Evolutionary conservation across 2,888 invertebrate species (phyloP), one percentile per base, ranked within the genome.

Genomic region (Cantharis nigra): DNA sequence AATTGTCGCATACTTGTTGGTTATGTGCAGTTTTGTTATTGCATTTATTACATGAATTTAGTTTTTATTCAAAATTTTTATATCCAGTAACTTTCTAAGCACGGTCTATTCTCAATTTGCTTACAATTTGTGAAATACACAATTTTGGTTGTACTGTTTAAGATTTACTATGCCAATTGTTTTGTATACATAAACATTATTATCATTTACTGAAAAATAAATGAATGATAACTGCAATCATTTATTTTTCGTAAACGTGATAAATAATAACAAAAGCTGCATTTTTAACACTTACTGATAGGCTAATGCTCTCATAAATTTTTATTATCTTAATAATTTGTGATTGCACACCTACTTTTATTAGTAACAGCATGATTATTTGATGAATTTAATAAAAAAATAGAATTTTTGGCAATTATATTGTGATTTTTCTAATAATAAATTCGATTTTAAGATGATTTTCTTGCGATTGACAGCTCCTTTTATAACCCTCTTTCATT

Each of bases 21-120:
- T 83, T 83, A 82, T 83, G 82, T 83, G 78, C 75, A 80, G 80
- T 82, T 80, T 83, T 83, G 81, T 83, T 83, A 76, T 80, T 82
- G 77, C 80, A 80, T 76, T 16, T 76, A 33, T 71, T 26, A 26
- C 26, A 62, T 67, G 30, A 67, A 64, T 14, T 23, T 11, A 62
- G 18, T 69, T 14, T n/a, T n/a, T 49, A n/a, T 49, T 49, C n/a
- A n/a, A n/a, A n/a, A 49, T 49, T 49, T 49, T 49, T 49, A 5
- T 3, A n/a, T 49, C 7, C 2, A 49, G 7, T 13, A 49, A 49
- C 49, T 49, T 49, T 7, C 49, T 7, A n/a, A 9, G n/a, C 9
- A n/a, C n/a, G 2, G 2, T n/a, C n/a, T 3, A n/a, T n/a, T 49
- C 3, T 30, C 10, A 49, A 33, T 33, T n/a, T 2, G 49, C 2